Base-by-base conservation (phyloP, 2,888 invertebrate species). In the Limenitis camilla region DNA sequence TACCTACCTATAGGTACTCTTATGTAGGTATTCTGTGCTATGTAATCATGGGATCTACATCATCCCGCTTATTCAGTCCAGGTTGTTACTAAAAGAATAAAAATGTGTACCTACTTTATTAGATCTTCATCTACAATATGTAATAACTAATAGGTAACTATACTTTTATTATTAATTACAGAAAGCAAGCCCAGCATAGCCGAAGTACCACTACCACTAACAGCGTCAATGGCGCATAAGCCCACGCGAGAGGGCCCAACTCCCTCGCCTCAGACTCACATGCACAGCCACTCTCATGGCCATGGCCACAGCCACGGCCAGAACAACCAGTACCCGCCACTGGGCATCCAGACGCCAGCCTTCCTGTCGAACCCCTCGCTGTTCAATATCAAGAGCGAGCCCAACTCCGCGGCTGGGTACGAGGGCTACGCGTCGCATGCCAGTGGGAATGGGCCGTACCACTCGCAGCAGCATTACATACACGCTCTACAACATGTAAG, bases 381-480 rank as follows among this genome's bases (percentile, higher is more conserved):
- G 53, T 85, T 84, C 76, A 85, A 78, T 72, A 83, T 85, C 74
- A 88, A 85, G 74, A 84, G 81, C 72, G 83, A 83, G 72, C 87
- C 82, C 51, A 74, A 68, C 65, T 70, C 74, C 51, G 66, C 75
- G 56, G 57, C 64, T 58, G 65, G 66, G 49, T 82, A 77, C 69
- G 81, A 78, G 60, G 66, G 66, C 33, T 81, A 78, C 69, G 60
- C 74, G 50, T 62, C 73, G 56, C 76, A 77, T 67, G 64, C 76
- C 54, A 60, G 60, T 31, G 51, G 62, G 48, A 62, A 53, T 55
- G 64, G 63, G 40, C 82, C 76, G 62, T 82, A 78, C 68, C 84
- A 81, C 75, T 77, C 76, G 53, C 90, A 89, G 61, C 88, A 81
- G 50, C 90, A 89, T 66, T 90, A 89, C 67, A 72, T 90, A 60